Evolutionary conservation across 1,140 invertebrate genomes (phyloP).

Genomic region (Magallana angulata): DNA sequence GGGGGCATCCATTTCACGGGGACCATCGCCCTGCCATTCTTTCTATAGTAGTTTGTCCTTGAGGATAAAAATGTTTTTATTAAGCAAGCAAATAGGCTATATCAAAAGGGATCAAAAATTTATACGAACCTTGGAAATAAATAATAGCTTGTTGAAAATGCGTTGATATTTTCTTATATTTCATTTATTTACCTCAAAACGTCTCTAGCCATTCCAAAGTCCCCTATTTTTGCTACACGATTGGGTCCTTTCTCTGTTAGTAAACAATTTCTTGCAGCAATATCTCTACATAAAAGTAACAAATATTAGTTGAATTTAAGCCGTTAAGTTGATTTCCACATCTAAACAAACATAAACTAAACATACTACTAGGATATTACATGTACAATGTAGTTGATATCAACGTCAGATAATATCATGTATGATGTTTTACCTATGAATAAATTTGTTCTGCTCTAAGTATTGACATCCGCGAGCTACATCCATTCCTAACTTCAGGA

Average conservation of each 20-base stretch:
- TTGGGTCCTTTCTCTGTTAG: constrained; percentile 89
- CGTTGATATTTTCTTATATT: too few species aligned
- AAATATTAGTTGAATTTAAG: too few species aligned
- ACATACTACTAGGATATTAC: too few species aligned
- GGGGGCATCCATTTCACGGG: constrained; percentile 79
- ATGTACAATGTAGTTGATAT: too few species aligned
- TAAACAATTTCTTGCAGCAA: constrained; percentile 94
- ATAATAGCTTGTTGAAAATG: too few species aligned
- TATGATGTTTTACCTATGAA: constrained; percentile 85
- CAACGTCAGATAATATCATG: not conserved
- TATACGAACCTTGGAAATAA: too few species aligned
- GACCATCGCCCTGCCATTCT: constrained; percentile 74
- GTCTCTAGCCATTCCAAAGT: constrained; percentile 81
- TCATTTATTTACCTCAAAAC: constrained; percentile 70
- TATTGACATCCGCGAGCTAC: constrained; percentile 94
- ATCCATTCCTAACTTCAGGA: constrained; percentile 94
- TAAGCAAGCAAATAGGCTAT: too few species aligned
- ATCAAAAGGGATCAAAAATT: too few species aligned
- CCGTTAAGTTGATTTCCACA: too few species aligned
- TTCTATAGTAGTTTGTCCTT: constrained; percentile 78
- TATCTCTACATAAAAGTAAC: constrained; percentile 83
- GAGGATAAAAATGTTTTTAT: not conserved
- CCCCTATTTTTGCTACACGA: constrained; percentile 83
- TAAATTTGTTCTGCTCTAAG: constrained; percentile 94
- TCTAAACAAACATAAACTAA: too few species aligned